Conservation (phyloP, 2,113 vertebrate genomes). For the Sitta europaea region DNA sequence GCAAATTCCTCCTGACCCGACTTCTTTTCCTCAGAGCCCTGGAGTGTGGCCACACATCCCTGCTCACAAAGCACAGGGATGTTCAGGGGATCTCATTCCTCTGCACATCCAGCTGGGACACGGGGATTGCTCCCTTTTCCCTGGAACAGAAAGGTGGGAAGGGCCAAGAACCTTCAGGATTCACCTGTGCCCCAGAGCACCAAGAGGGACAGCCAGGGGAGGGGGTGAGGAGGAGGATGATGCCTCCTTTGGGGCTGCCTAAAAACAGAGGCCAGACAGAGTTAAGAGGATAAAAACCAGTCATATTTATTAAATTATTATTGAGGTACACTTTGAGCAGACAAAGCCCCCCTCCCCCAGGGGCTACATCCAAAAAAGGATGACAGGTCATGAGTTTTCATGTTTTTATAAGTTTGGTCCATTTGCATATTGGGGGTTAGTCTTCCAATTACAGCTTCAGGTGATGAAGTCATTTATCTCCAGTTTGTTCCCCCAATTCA, state of each 20-base stretch:
- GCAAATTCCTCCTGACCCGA: neutral
- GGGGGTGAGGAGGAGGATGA: neutral
- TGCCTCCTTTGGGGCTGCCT: neutral
- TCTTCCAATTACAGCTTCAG: neutral
- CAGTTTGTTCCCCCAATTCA: neutral
- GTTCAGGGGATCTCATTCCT: neutral
- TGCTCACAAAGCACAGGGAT: rapidly evolving
- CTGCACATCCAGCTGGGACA: neutral
- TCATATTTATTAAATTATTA: neutral
- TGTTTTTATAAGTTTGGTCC: neutral
- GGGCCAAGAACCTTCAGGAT: rapidly evolving
- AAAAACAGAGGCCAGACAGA: neutral
- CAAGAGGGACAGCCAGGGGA: neutral
- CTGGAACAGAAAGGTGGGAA: rapidly evolving
- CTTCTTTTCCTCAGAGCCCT: neutral
- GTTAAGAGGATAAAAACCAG: neutral
- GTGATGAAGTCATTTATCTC: neutral
- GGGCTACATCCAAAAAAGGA: neutral
- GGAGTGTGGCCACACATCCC: neutral
- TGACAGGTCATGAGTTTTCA: rapidly evolving
- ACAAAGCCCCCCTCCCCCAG: rapidly evolving
- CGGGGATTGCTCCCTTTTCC: neutral
- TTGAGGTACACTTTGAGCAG: neutral
- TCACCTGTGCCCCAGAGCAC: neutral
- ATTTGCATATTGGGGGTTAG: neutral